Base-by-base conservation (phyloP, 2,888 invertebrate species). In the Oscheius sp. region DNA sequence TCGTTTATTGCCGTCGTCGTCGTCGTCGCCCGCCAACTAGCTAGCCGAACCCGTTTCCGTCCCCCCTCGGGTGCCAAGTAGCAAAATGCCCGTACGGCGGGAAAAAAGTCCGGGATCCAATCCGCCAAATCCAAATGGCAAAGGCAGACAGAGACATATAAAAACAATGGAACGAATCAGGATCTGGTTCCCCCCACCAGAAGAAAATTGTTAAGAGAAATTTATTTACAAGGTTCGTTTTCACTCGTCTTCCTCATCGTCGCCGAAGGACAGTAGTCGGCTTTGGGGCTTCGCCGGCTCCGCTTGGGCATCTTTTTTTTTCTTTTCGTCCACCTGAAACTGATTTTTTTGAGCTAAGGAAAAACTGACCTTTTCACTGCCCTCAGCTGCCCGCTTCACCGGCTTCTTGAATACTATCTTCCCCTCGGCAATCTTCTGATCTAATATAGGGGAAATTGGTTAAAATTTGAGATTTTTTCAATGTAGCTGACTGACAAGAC, bases 371-470 rank as follows among this genome's bases (percentile, higher is more conserved):
- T 73, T 65, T 42, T 51, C n/a, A 9, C 55, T 10, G 9, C 63
- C 66, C 21, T 79, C 79, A 9, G 75, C 79, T n/a, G 53, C 65
- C 33, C 86, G 76, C 78, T 87, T 87, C 53, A 66, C 74, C 9
- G 86, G 86, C 71, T 87, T 87, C 62, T 85, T 86, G 79, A 87
- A 87, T 7, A 79, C 85, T 63, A 87, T 87, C 65, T 84, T 84
- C 21, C 87, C 86, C 32, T 86, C 83, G 2, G 83, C 84, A 21
- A 87, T 87, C 59, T 82, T 79, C 59, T 82, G 79, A 47, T 80
- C 84, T 85, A 21, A 21, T 21, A 21, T 21, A 0, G 21, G 21
- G 21, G 66, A 72, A 84, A 76, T 48, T 32, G 1, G 42, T 7
- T 3, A 42, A 7, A 7, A 42, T 42, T 42, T 5, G 42, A 42